Base-by-base conservation (phyloP, 1,140 invertebrate genomes). In the Trachymyrmex septentrionalis region DNA sequence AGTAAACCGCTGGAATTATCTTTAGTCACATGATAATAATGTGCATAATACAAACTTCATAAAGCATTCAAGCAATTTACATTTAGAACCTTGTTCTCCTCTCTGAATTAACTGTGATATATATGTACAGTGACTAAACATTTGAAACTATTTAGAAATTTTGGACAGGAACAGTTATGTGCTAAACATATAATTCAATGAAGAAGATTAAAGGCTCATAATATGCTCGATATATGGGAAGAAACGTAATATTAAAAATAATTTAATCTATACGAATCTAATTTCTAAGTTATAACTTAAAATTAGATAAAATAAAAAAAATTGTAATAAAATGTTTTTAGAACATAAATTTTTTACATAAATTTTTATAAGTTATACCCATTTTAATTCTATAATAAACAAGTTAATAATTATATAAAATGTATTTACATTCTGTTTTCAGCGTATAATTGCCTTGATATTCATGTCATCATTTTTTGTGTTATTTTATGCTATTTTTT, bases 61-160 rank as follows among this genome's bases (percentile, higher is more conserved):
- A 57, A 84, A 84, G 69, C 80, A 84, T 73, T 75, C 69, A 75
- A 84, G 80, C 69, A 84, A 75, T 84, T 61, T 75, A 73, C 57
- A 84, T 84, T 84, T 44, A 24, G 34, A 34, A 82, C 27, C 24
- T 9, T 16, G 80, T 84, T 73, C 69, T 50, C 69, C 24, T 4
- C 24, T 55, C n/a, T 61, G 24, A 50, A 75, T 84, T 84, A 84
- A 84, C 38, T 16, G n/a, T 50, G 80, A 75, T 84, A 84, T 84
- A 84, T 84, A 84, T 38, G 66, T 72, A 55, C n/a, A 44, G 55
- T n/a, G 69, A 75, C 69, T 84, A 84, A 84, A 75, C 69, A 84
- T 75, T 84, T 34, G 69, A 75, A 84, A 84, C 55, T 84, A 84
- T 84, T 84, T 84, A 63, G 80, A 75, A 84, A 84, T 84, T 84